Evolutionary conservation across 2,888 invertebrate genomes (phyloP).

Genomic region (Pemphredon lugubris): DNA sequence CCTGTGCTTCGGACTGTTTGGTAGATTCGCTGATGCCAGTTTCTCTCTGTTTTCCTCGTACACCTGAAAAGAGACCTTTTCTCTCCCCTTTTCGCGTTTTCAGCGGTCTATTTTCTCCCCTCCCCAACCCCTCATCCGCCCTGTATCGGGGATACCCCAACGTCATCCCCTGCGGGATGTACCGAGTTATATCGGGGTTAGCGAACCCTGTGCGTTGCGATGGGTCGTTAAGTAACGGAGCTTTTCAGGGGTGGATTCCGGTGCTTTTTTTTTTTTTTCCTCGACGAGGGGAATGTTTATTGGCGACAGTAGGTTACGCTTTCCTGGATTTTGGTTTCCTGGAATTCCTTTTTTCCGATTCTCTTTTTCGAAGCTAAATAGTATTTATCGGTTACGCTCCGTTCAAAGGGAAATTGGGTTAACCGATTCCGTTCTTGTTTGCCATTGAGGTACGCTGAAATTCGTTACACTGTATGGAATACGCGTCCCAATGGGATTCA

Average conservation of each 20-base stretch:
- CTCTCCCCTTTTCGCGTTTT: no score
- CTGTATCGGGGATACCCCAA: conserved; percentile 5
- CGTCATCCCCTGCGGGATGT: conserved; percentile 12
- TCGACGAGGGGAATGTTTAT: no score
- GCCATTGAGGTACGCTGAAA: neutral
- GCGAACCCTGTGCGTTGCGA: conserved; percentile 35
- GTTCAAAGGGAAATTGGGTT: neutral
- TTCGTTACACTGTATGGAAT: neutral
- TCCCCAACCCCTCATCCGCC: conserved; percentile 12
- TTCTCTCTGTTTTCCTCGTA: no score
- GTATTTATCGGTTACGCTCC: no score
- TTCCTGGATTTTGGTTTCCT: neutral
- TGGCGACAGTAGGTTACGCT: no score
- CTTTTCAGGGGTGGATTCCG: conserved; percentile 3
- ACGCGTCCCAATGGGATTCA: neutral
- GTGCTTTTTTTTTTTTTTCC: neutral
- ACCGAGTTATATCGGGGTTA: conserved; percentile 48
- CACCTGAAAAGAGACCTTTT: no score
- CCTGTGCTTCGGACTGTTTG: conserved; percentile 44
- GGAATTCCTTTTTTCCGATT: neutral
- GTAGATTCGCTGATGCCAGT: conserved; percentile 47
- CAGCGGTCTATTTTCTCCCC: conserved; percentile 18
- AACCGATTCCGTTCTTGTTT: neutral
- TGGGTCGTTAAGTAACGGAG: conserved; percentile 14
- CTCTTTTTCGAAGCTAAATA: no score